These are phyloP conservation scores for Euzetes globulus DNA, from an alignment of 2,888 invertebrate species.

Conservation along the genomic window DNA sequence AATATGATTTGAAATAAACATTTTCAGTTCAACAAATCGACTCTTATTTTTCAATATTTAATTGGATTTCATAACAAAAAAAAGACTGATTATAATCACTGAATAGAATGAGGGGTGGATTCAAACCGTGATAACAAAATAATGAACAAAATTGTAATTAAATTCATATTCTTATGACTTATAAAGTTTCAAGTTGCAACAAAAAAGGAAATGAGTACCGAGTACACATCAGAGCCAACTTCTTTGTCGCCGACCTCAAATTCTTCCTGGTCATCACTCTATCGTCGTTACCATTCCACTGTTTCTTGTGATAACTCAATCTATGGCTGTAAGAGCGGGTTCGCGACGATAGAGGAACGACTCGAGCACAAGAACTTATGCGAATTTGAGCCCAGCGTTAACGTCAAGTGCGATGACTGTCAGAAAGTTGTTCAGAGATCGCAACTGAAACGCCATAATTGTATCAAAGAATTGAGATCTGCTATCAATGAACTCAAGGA, in stretches of 20 bases:
- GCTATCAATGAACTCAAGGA: background rate
- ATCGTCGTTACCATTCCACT: background rate
- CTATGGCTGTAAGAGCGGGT: background rate
- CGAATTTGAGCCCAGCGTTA: background rate
- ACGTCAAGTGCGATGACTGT: background rate
- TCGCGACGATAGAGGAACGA: background rate
- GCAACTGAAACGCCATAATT: background rate
- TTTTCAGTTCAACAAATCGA: background rate
- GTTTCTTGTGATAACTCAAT: background rate
- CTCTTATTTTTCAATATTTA: background rate
- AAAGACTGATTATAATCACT: background rate
- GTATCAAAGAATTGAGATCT: slow-evolving; percentile 10
- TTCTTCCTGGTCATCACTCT: background rate
- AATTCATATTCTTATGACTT: too few species aligned
- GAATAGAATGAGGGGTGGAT: background rate
- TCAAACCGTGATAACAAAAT: background rate
- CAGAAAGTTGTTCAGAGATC: background rate
- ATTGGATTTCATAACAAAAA: background rate
- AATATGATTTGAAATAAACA: background rate
- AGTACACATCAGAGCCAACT: background rate
- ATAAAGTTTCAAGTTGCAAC: background rate
- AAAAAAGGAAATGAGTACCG: background rate
- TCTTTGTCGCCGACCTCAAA: background rate
- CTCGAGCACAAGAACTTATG: background rate
- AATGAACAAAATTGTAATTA: too few species aligned